phyloP scores from a whole-genome alignment of 30 jellyfish, hydroid and myxozoan genomes.

The Aurelia sp. region DNA sequence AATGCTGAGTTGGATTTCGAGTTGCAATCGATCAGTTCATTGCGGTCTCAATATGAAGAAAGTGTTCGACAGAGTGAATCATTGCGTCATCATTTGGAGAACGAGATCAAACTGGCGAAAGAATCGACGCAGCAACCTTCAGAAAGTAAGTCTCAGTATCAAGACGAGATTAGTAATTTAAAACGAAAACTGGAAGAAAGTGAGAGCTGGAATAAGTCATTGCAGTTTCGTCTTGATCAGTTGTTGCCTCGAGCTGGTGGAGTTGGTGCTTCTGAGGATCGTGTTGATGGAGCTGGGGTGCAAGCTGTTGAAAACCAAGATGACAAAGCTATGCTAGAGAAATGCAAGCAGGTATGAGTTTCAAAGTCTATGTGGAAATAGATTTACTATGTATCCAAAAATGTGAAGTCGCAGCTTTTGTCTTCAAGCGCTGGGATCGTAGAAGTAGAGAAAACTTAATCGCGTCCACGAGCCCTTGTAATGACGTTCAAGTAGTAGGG shows the following conservation, averaged over 20 bases:
- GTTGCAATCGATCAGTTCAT: slow-evolving; percentile 45
- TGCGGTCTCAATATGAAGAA: slow-evolving; percentile 71
- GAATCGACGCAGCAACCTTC: slow-evolving; percentile 3
- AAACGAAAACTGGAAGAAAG: slow-evolving; percentile 51
- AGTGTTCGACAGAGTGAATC: slow-evolving; percentile 78
- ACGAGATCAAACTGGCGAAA: slow-evolving; percentile 15
- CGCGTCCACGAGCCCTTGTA: no score
- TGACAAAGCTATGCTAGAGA: neutral
- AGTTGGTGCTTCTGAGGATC: slow-evolving; percentile 32
- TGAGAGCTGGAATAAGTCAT: slow-evolving; percentile 68
- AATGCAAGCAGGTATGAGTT: no score
- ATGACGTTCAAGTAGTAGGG: no score
- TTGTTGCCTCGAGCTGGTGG: slow-evolving; percentile 59
- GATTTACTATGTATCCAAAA: no score
- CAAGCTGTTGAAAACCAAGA: neutral
- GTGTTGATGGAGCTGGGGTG: neutral
- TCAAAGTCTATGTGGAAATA: no score
- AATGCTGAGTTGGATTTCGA: slow-evolving; percentile 11
- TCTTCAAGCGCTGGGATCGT: no score
- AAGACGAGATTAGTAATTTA: slow-evolving; percentile 26
- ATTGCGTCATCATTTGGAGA: slow-evolving; percentile 66
- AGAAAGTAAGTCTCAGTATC: neutral
- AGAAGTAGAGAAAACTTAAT: no score
- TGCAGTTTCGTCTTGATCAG: slow-evolving; percentile 60
- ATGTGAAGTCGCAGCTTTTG: no score